Base-by-base conservation (phyloP, 1,140 invertebrate genomes). In the Brachionus manjavacas region DNA sequence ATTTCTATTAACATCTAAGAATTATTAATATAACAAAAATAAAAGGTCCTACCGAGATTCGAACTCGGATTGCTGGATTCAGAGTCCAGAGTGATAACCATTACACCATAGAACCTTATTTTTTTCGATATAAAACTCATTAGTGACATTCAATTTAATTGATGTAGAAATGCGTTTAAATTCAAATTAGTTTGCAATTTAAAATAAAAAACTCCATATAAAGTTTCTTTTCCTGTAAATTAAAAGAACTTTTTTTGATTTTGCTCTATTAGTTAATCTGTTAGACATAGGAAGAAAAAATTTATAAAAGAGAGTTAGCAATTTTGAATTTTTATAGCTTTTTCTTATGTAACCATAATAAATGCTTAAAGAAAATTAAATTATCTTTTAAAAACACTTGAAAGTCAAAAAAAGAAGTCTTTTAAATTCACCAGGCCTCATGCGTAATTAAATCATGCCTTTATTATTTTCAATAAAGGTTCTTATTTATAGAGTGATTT, bases 61-160 rank as follows among this genome's bases (percentile, higher is more conserved):
- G 81, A 84, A 84, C 81, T 84, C 81, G 81, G 81, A 84, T 84
- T 28, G 66, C 81, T 84, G 39, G 81, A 84, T 84, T 84, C 81
- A 84, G 66, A 84, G 81, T 84, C 81, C 39, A 84, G 81, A 84
- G 81, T 84, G 81, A 64, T 84, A 84, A 70, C 81, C 81, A 84
- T 84, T 84, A 84, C 81, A 84, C 81, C 81, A 84, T 72, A 66
- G 81, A 70, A 84, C 81, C 81, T 72, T 74, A 7, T 25, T 43
- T 74, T 55, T 6, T 2, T 46, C 12, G 43, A 14, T 46, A 14
- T 46, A 46, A 46, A 46, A 12, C 31, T 35, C 0, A 35, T 35
- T 35, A 35, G 31, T 7, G 3, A 35, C 31, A 6, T 3, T 6
- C 4, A 35, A 35, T 35, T 35, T 35, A 35, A 7, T 35, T 35